Base-by-base conservation (phyloP, 2,113 vertebrate genomes). In the Ariopsis seemanni region DNA sequence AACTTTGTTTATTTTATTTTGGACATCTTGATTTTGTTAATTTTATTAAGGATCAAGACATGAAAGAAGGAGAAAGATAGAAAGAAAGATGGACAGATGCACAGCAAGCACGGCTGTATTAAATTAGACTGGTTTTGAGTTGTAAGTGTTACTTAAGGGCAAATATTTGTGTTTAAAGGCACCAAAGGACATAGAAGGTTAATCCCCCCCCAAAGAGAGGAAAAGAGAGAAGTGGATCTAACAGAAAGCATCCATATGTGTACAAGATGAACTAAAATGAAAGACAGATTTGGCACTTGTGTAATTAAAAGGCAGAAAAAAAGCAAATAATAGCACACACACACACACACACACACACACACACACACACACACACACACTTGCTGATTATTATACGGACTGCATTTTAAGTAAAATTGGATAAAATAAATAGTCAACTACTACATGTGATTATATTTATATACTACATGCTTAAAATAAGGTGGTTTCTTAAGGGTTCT, bases 131-230 rank as follows among this genome's bases (percentile, higher is more conserved):
- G 27, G 69, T 25, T 74, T 55, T 7, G 63, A 57, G 18, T 80
- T 88, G 86, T 63, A 75, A 89, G 89, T 85, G 74, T 83, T 90
- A 90, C 88, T 90, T 82, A 92, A 53, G 52, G 10, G 52, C 10
- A 53, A 53, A 53, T 7, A 53, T 53, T 11, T 53, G 10, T 53
- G 52, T 11, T 53, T 53, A 11, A 53, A 53, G 52, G 52, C 10
- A 11, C 52, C 10, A 53, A 53, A 53, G 7, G 52, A 53, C 7
- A 7, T 53, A 53, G 11, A 53, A 53, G 42, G 42, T 42, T 4
- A 42, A 42, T 42, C 42, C 42, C 11, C 72, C 72, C 50, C 20
- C 22, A 53, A 57, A 58, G 80, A 65, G 58, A 82, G 79, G 71
- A 50, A 84, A 48, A 86, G 34, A 67, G 75, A 88, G 82, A 11